A percentile compares a stretch with the other conserved stretches of the same genome.
Evolutionary conservation across 2,888 invertebrate species (phyloP).

Genomic region (Drosophila kokeensis): DNA sequence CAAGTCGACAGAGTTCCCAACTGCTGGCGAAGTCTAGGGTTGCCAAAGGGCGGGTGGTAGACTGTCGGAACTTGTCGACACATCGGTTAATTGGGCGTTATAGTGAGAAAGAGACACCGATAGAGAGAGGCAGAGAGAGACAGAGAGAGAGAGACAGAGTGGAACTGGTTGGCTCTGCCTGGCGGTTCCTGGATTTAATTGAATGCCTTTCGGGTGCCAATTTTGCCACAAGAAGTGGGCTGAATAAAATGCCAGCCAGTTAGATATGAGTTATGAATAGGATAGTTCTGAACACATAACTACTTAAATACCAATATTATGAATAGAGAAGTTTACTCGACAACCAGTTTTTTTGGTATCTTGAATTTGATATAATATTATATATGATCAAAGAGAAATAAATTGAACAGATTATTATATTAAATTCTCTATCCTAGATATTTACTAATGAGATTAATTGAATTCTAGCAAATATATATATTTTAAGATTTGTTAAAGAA

Average conservation of each 20-base stretch:
- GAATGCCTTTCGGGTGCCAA: conserved; percentile 32
- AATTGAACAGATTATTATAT: not conserved
- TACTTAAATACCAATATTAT: not conserved
- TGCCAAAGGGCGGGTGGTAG: conserved; percentile 1
- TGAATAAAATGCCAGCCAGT: not conserved
- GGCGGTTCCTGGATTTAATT: conserved; percentile 36
- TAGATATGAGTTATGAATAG: conserved; percentile 15
- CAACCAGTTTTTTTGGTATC: not conserved
- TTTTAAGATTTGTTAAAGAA: not conserved
- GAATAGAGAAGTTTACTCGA: not conserved
- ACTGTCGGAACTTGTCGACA: conserved; percentile 63
- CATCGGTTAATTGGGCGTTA: conserved; percentile 69
- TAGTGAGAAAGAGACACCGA: conserved; percentile 8
- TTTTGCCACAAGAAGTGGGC: conserved; percentile 6
- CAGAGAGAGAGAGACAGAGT: conserved; percentile 10
- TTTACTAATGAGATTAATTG: no score
- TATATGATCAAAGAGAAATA: not conserved
- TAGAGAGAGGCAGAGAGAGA: conserved; percentile 14
- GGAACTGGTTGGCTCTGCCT: conserved; percentile 47
- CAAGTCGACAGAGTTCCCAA: conserved; percentile 32
- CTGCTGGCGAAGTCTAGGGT: not conserved
- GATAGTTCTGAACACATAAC: not conserved
- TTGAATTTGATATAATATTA: not conserved
- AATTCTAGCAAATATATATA: not conserved
- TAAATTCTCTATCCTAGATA: not conserved